A percentile compares a stretch with the other conserved stretches of the same genome.
phyloP scores from a whole-genome alignment of 2,113 vertebrate genomes.

The Acinonyx jubatus region DNA sequence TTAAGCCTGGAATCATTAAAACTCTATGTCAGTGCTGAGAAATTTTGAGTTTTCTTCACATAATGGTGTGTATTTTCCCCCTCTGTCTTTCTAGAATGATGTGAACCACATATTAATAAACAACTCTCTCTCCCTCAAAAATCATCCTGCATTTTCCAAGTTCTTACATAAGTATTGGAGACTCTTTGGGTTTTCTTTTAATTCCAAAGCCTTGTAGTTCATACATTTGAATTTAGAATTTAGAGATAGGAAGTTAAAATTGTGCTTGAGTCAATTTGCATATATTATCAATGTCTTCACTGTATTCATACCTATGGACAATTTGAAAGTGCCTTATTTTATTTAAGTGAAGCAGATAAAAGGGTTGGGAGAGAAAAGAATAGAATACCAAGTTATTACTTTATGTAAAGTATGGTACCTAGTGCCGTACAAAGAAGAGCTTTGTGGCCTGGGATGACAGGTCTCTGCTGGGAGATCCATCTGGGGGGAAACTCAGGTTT shows the following conservation, averaged over 20 bases:
- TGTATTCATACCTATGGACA: neutral
- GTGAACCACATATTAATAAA: neutral
- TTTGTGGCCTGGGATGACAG: neutral
- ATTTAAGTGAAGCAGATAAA: constrained; percentile 20
- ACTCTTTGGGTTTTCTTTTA: neutral
- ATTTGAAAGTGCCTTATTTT: neutral
- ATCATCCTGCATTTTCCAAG: neutral
- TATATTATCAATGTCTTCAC: constrained; percentile 11
- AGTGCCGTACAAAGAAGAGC: neutral
- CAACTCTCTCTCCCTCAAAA: neutral
- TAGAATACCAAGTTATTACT: neutral
- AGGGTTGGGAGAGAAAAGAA: neutral
- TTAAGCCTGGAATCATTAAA: constrained; percentile 5
- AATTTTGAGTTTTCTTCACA: constrained; percentile 7
- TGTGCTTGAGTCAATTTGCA: neutral
- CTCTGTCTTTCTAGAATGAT: neutral
- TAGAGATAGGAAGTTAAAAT: constrained; percentile 29
- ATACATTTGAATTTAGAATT: constrained; percentile 33
- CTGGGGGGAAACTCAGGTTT: neutral
- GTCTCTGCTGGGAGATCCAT: neutral
- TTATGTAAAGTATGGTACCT: neutral
- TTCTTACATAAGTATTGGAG: neutral
- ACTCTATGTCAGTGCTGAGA: neutral
- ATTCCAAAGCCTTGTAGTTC: neutral
- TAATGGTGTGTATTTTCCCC: neutral